Percentiles rank a stretch among this genome's conserved stretches.
Conservation (phyloP, 2,797 vertebrate genomes). For the Nannoperca australis region DNA sequence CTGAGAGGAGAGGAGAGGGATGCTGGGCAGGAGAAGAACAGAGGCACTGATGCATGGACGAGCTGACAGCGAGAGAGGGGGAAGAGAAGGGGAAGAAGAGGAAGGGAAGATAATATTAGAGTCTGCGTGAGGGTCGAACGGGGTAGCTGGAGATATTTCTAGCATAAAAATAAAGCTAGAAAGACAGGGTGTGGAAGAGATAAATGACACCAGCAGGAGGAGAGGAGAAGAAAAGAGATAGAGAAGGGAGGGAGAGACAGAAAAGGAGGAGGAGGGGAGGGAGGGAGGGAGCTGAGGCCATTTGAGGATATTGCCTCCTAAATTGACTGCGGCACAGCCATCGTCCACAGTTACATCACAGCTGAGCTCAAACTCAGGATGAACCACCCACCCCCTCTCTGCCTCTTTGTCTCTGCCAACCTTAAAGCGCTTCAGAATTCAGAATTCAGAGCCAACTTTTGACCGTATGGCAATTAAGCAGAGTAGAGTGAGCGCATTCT, state of each 20-base stretch:
- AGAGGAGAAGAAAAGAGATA: background rate
- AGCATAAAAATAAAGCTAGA: conserved; percentile 20
- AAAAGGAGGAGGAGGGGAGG: conserved; percentile 15
- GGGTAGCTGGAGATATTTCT: conserved; percentile 42
- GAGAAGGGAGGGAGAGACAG: background rate
- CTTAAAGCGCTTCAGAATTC: conserved; percentile 37
- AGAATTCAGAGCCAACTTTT: conserved; percentile 41
- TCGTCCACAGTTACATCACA: conserved; percentile 75
- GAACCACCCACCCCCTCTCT: conserved; percentile 43
- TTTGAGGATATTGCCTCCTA: conserved; percentile 74
- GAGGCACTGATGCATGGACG: conserved; percentile 59
- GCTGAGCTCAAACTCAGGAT: conserved; percentile 63
- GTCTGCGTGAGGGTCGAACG: conserved; percentile 23
- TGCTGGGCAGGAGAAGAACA: conserved; percentile 45
- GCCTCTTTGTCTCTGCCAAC: conserved; percentile 44
- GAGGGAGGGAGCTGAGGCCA: conserved; percentile 56
- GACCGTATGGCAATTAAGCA: conserved; percentile 12
- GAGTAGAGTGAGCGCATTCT: conserved; percentile 14
- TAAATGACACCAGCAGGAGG: conserved; percentile 57
- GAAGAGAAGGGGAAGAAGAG: conserved; percentile 17
- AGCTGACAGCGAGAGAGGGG: conserved; percentile 42
- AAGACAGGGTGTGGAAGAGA: conserved; percentile 51
- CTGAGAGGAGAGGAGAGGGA: conserved; percentile 42
- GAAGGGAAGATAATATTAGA: conserved; percentile 52
- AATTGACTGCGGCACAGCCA: conserved; percentile 79